Evolutionary conservation across 2,113 vertebrate genomes (phyloP).

Genomic region (Sphyrna mokarran): DNA sequence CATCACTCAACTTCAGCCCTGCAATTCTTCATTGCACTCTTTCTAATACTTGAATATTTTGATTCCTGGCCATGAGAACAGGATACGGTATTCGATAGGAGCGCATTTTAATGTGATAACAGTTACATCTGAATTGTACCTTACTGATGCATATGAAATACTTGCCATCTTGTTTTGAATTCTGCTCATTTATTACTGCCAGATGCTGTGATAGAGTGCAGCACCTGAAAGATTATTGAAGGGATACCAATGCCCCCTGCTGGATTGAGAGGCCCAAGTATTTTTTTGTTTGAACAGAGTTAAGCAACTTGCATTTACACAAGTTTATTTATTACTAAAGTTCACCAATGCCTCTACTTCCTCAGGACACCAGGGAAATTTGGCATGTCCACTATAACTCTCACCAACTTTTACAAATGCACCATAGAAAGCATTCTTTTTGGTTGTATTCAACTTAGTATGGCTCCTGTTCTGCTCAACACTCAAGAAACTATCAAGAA

Average conservation of each 20-base stretch:
- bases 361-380: no score
- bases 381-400: no score
- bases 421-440: no score
- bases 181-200: background rate
- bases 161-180: background rate
- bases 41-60: background rate
- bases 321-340: no score
- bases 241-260: background rate
- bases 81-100: background rate
- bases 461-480: no score
- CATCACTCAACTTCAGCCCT: background rate
- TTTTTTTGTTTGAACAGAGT: background rate
- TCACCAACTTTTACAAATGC: no score
- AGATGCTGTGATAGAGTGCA: background rate
- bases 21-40: background rate
- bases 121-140: background rate
- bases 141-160: background rate
- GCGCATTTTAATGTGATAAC: background rate
- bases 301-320: background rate
- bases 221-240: background rate
- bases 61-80: background rate
- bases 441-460: no score
- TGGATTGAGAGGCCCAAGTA: background rate
- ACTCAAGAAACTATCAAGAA: no score
- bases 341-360: no score